Conservation (phyloP, 2,113 vertebrate genomes). For the Oncorhynchus gorbuscha region DNA sequence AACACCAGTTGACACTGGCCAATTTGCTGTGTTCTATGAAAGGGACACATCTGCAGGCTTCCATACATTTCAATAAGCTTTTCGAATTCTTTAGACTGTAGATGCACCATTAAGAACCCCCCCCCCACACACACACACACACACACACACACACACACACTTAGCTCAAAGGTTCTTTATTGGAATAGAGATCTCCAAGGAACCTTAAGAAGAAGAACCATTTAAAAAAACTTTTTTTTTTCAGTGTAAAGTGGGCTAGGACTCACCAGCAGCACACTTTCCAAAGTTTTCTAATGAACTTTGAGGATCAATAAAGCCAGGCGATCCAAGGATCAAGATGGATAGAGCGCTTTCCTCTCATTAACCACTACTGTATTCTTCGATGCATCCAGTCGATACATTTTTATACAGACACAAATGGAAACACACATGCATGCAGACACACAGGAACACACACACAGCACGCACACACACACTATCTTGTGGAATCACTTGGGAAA, state of each 20-base stretch:
- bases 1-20: too few species aligned
- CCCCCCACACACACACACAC: too few species aligned
- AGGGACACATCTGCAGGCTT: too few species aligned
- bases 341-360: slow-evolving; percentile 21
- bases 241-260: neutral
- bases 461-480: neutral
- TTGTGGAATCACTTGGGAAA: neutral
- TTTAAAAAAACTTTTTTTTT: too few species aligned
- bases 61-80: too few species aligned
- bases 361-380: neutral
- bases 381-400: neutral
- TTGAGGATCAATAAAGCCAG: slow-evolving; percentile 20
- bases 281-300: slow-evolving; percentile 24
- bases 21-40: too few species aligned
- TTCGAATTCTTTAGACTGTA: too few species aligned
- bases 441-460: neutral
- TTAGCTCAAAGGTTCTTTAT: too few species aligned
- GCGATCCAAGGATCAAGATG: slow-evolving; percentile 14
- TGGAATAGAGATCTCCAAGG: too few species aligned
- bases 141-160: too few species aligned
- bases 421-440: neutral
- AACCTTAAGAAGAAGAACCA: too few species aligned
- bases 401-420: neutral
- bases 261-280: neutral
- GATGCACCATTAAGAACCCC: too few species aligned